phyloP scores from a whole-genome alignment of 1,140 invertebrate genomes.

The Brachionus manjavacas region DNA sequence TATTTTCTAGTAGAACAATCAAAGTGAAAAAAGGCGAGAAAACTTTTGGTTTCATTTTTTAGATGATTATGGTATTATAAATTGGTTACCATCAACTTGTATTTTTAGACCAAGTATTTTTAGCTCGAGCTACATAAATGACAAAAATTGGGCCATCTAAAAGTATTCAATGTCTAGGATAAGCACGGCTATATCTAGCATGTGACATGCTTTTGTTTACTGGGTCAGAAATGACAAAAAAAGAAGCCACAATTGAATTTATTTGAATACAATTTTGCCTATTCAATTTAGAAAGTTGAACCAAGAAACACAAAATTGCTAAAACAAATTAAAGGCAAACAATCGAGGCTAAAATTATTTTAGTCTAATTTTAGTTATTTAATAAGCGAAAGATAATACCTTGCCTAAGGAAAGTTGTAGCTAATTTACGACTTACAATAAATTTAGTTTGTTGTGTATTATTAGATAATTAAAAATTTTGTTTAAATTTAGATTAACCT shows the following conservation, averaged over 20 bases:
- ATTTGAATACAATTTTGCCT: neutral
- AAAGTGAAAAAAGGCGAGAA: no score
- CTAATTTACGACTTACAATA: neutral
- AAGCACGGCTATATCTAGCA: neutral
- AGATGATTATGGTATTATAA: neutral
- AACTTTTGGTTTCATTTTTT: neutral
- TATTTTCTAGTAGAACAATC: no score
- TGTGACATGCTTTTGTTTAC: neutral
- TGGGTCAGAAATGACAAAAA: neutral
- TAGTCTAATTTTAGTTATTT: neutral
- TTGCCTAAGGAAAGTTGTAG: neutral
- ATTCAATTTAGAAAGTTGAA: neutral
- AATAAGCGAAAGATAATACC: slow-evolving; percentile 3
- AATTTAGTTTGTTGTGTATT: neutral
- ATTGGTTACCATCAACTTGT: neutral
- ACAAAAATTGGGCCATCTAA: neutral
- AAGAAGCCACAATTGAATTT: neutral
- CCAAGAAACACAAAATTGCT: neutral
- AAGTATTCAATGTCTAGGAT: neutral
- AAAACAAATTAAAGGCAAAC: neutral
- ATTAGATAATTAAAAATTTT: slow-evolving; percentile 8
- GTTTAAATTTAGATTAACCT: neutral
- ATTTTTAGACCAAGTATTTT: neutral
- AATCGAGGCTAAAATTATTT: neutral
- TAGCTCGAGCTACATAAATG: neutral